Evolutionary conservation across 1,140 invertebrate genomes (phyloP).

Genomic region (Atta colombica): DNA sequence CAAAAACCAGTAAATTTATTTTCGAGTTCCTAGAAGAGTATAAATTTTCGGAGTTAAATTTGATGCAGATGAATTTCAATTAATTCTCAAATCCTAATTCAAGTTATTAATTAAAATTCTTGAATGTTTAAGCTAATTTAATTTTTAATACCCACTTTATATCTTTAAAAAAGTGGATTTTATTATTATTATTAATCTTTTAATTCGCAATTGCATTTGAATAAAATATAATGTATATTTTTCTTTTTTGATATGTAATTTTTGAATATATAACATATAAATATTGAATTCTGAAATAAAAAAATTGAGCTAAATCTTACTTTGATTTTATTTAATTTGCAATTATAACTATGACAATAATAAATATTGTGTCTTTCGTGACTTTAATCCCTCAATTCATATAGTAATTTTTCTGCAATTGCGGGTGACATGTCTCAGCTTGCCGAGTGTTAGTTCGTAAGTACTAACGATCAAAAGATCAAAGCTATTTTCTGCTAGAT

Average conservation of each 20-base stretch:
- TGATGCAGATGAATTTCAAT: not conserved
- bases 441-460: not conserved
- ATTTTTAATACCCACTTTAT: not conserved
- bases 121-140: not conserved
- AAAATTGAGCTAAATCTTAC: not conserved
- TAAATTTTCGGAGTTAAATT: conserved; percentile 4
- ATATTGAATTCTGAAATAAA: not conserved
- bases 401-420: conserved; percentile 3
- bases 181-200: not conserved
- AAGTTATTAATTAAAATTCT: not conserved
- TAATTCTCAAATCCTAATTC: not conserved
- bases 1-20: not conserved
- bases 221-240: not conserved
- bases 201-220: not conserved
- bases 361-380: not conserved
- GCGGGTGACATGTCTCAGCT: not conserved
- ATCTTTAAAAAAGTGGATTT: not conserved
- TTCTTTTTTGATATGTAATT: not conserved
- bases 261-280: too few relatives aligned
- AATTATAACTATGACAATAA: not conserved
- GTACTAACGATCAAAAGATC: conserved; percentile 53
- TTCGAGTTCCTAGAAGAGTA: not conserved
- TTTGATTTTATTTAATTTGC: not conserved
- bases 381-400: conserved; percentile 64
- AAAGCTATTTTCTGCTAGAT: conserved; percentile 53